phyloP scores from a whole-genome alignment of 2,113 vertebrate genomes.

The Pogona vitticeps region DNA sequence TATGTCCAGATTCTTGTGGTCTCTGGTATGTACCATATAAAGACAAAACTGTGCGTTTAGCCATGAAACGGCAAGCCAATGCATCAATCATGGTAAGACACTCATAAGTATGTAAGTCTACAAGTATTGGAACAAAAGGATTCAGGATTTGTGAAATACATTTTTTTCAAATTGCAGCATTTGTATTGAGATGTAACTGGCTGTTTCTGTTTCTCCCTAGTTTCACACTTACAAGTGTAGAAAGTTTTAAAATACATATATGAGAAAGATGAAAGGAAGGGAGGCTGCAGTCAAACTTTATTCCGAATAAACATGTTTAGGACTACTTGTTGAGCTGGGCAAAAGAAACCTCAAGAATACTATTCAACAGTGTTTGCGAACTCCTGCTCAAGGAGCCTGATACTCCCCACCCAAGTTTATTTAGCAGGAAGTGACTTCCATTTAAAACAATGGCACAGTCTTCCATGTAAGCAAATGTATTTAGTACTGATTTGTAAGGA shows the following conservation, averaged over 20 bases:
- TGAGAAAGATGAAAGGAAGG: constrained; percentile 37
- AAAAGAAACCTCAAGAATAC: background rate
- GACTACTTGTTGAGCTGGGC: background rate
- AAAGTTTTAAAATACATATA: constrained; percentile 23
- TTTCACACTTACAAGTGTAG: constrained; percentile 46
- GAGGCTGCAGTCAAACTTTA: constrained; percentile 35
- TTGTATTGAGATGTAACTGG: constrained; percentile 63
- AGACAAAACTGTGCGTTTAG: constrained; percentile 48
- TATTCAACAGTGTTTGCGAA: background rate
- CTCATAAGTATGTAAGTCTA: background rate
- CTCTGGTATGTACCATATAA: constrained; percentile 33
- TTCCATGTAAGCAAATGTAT: background rate
- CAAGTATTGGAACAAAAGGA: background rate
- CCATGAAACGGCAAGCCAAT: background rate
- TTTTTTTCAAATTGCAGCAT: constrained; percentile 64
- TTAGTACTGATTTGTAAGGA: background rate
- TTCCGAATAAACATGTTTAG: constrained; percentile 9
- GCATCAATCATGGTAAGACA: background rate
- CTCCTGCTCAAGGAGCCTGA: background rate
- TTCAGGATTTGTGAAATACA: constrained; percentile 21
- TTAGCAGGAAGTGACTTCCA: constrained; percentile 3
- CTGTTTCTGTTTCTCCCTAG: constrained; percentile 48
- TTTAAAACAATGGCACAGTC: constrained; percentile 10
- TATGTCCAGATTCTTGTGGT: background rate
- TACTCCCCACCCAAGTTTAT: background rate